These are phyloP conservation scores for Orthonyx spaldingii DNA, from an alignment of 2,113 vertebrate genomes.

Conservation along the genomic window DNA sequence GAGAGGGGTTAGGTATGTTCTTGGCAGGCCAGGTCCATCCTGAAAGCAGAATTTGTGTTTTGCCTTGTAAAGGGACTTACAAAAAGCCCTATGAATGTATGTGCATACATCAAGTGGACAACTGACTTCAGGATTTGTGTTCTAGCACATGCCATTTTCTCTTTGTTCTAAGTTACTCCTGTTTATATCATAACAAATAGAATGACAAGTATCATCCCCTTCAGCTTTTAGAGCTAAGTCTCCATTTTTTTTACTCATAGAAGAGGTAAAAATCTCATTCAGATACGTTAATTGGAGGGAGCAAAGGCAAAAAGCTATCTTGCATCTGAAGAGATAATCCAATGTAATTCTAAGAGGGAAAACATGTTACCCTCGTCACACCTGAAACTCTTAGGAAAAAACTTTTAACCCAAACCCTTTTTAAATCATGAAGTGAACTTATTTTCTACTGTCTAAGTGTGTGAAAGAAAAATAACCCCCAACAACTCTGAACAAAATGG, in stretches of 20 bases:
- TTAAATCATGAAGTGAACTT: neutral
- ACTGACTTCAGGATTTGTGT: neutral
- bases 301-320: neutral
- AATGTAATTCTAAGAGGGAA: neutral
- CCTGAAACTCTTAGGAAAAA: neutral
- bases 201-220: neutral
- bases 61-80: neutral
- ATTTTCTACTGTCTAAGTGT: neutral
- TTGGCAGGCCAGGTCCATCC: neutral
- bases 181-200: neutral
- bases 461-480: neutral
- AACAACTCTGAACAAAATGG: neutral
- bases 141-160: neutral
- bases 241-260: neutral
- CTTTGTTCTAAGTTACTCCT: neutral
- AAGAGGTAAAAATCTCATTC: neutral
- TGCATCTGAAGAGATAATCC: neutral
- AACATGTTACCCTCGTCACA: neutral
- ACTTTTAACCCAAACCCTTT: neutral
- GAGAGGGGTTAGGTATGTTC: neutral
- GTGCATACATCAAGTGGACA: neutral
- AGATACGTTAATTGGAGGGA: neutral
- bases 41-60: neutral
- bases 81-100: neutral
- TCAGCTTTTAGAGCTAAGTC: neutral